phyloP scores from a whole-genome alignment of 1,140 invertebrate species.

The Thaumatotibia leucotreta region DNA sequence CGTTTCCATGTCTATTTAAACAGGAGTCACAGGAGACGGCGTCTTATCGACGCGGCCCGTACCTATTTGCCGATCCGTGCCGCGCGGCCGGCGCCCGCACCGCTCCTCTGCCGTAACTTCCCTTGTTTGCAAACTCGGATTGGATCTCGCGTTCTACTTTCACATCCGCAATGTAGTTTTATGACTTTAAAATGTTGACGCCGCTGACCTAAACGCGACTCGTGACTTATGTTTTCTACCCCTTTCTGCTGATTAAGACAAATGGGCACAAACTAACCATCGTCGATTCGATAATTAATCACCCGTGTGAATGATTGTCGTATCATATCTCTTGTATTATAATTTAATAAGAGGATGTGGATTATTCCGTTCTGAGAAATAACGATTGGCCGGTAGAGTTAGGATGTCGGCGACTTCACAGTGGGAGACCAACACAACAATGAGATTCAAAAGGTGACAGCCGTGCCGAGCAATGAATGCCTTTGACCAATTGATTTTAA shows the following conservation, averaged over 20 bases:
- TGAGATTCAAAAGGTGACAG: conserved; percentile 38
- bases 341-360: conserved; percentile 6
- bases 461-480: conserved; percentile 39
- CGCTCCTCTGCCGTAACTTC: conserved; percentile 53
- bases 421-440: conserved; percentile 55
- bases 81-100: conserved; percentile 36
- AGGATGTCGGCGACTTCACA: conserved; percentile 46
- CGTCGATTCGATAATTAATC: background rate
- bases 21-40: conserved; percentile 64
- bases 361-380: conserved; percentile 35
- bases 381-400: conserved; percentile 34
- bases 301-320: background rate
- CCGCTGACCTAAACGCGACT: conserved; percentile 48
- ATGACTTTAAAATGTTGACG: conserved; percentile 68
- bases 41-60: conserved; percentile 62
- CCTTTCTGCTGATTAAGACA: conserved; percentile 19
- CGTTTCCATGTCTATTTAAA: conserved; percentile 68
- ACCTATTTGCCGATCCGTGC: conserved; percentile 66
- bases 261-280: conserved; percentile 12
- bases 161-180: conserved; percentile 71
- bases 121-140: conserved; percentile 75
- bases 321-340: background rate
- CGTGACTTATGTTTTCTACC: conserved; percentile 30
- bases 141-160: conserved; percentile 72
- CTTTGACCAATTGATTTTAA: conserved; percentile 72